Conservation (phyloP, 1,140 invertebrate genomes). For the Bathynomus jamesi region DNA sequence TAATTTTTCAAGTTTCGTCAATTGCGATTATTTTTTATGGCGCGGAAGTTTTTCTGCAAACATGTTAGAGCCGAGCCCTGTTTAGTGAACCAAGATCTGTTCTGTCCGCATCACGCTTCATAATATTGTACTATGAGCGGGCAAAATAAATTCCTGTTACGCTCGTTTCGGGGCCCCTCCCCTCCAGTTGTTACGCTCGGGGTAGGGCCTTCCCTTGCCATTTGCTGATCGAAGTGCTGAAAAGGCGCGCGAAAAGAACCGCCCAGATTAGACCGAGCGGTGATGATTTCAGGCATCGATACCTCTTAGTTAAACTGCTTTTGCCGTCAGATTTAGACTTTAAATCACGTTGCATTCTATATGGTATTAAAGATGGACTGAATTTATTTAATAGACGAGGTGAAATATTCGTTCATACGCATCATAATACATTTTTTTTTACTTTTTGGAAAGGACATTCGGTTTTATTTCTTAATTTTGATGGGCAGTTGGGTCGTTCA, state of each 20-base stretch:
- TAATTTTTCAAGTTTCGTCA: too few species aligned
- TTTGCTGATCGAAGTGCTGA: conserved; percentile 1
- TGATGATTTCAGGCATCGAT: not conserved
- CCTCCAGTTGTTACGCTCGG: not conserved
- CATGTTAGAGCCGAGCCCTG: not conserved
- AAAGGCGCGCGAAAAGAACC: not conserved
- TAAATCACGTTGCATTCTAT: not conserved
- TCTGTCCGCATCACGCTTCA: not conserved
- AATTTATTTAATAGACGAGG: too few species aligned
- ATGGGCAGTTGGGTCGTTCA: not conserved
- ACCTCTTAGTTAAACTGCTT: not conserved
- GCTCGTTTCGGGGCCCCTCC: not conserved
- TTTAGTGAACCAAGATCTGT: conserved; percentile 7
- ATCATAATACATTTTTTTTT: not conserved
- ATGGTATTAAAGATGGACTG: not conserved
- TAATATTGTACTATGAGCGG: not conserved
- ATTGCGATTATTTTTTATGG: not conserved
- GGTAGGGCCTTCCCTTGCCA: not conserved
- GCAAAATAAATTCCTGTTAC: not conserved
- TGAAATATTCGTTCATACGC: too few species aligned
- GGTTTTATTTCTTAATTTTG: not conserved
- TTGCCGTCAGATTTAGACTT: not conserved
- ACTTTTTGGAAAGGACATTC: conserved; percentile 13
- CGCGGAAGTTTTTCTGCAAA: not conserved
- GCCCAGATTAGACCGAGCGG: not conserved